These are phyloP conservation scores for Mercenaria mercenaria DNA, from an alignment of 1,140 invertebrate species.

Conservation along the genomic window DNA sequence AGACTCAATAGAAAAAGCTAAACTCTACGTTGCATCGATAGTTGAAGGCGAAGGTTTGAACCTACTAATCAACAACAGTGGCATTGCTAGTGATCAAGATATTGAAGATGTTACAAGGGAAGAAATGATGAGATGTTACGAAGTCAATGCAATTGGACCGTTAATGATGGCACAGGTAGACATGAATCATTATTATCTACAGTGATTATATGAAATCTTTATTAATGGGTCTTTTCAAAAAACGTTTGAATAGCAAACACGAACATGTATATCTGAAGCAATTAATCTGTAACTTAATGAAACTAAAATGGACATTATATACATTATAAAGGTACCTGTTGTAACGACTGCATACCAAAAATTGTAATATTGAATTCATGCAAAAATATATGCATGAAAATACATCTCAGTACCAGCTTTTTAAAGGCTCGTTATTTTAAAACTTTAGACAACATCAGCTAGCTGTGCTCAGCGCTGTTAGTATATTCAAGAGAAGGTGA, in stretches of 20 bases:
- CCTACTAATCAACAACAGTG: constrained; percentile 68
- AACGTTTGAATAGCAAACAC: neutral
- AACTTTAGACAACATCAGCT: too few species aligned
- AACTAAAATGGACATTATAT: neutral
- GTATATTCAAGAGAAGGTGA: too few species aligned
- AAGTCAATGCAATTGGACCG: constrained; percentile 66
- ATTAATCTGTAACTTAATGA: neutral
- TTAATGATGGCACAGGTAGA: constrained; percentile 61
- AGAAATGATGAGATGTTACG: constrained; percentile 50
- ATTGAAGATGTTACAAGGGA: constrained; percentile 50
- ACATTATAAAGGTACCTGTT: neutral
- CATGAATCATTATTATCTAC: neutral
- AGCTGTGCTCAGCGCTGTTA: too few species aligned
- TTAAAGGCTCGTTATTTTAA: too few species aligned
- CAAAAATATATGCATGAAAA: too few species aligned
- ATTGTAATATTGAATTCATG: too few species aligned
- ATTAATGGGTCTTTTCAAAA: neutral
- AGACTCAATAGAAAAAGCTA: constrained; percentile 24
- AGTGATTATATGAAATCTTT: neutral
- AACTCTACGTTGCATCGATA: constrained; percentile 13
- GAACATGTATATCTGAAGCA: neutral
- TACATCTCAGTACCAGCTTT: too few species aligned
- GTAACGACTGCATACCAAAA: neutral
- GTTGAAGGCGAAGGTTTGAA: constrained; percentile 66
- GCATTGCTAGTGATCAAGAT: constrained; percentile 16